A percentile compares a stretch with the other conserved stretches of the same genome.
Conservation (phyloP, 2,797 vertebrate genomes). For the Oophaga sylvatica region DNA sequence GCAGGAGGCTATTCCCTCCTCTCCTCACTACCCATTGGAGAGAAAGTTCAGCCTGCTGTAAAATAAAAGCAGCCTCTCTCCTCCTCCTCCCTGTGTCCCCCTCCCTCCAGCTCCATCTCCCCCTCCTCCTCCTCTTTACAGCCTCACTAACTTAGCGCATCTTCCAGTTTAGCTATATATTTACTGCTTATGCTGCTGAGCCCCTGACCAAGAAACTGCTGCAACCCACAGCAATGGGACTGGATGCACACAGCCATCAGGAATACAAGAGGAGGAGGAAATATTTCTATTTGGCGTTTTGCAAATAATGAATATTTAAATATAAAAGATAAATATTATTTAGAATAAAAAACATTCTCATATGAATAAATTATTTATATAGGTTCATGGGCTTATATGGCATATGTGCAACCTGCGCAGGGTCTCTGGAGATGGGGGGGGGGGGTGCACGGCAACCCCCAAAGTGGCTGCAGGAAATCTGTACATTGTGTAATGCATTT, state of each 20-base stretch:
- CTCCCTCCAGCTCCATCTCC: not conserved
- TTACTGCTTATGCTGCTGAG: slow-evolving; percentile 8
- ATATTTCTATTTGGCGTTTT: not conserved
- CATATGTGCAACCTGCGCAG: too few relatives aligned
- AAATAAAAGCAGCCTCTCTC: slow-evolving; percentile 32
- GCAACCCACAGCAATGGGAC: not conserved
- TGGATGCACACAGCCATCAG: not conserved
- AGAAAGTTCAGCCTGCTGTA: slow-evolving; percentile 56
- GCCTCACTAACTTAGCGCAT: slow-evolving; percentile 44
- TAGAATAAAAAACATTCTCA: not conserved
- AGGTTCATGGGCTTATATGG: too few relatives aligned
- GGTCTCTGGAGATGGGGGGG: too few relatives aligned
- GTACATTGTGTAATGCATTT: too few relatives aligned
- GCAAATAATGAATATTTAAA: not conserved
- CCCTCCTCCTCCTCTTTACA: not conserved
- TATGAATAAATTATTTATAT: too few relatives aligned
- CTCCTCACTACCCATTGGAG: slow-evolving; percentile 54
- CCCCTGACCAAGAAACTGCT: not conserved
- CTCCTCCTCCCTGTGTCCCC: slow-evolving; percentile 8
- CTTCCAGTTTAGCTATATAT: slow-evolving; percentile 16
- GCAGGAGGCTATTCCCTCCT: slow-evolving; percentile 47
- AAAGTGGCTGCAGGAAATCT: too few relatives aligned
- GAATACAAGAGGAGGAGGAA: not conserved
- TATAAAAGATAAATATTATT: not conserved
- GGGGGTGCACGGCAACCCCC: too few relatives aligned